Evolutionary conservation across 2,888 invertebrate species (phyloP).

Genomic region (Lottia gigantea): DNA sequence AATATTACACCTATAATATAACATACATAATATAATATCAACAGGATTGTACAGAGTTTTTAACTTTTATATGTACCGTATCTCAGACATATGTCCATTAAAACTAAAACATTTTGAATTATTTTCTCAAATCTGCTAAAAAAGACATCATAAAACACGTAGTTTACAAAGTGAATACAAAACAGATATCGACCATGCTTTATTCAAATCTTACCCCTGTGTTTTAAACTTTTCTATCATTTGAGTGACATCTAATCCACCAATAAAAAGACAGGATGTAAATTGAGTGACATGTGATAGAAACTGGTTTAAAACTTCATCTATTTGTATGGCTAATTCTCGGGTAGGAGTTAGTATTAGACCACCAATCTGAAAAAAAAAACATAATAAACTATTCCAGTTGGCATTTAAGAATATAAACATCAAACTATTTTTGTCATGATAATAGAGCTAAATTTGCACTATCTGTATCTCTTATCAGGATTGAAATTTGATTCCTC

Average conservation of each 20-base stretch:
- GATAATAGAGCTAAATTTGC: no score
- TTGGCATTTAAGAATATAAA: neutral
- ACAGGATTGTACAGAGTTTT: no score
- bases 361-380: constrained; percentile 76
- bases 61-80: no score
- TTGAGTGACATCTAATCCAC: constrained; percentile 83
- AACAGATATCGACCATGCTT: no score
- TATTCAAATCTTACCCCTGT: constrained; percentile 70
- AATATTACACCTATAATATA: constrained; percentile 75
- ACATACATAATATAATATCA: neutral
- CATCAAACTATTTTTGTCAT: no score
- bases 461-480: no score
- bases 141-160: no score
- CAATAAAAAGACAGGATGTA: constrained; percentile 72
- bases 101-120: no score
- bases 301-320: constrained; percentile 70
- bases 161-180: no score
- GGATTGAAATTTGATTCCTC: no score
- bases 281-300: constrained; percentile 57
- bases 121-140: no score
- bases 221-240: constrained; percentile 78
- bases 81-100: no score
- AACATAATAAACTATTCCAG: neutral
- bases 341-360: constrained; percentile 94
- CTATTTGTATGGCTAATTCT: constrained; percentile 92